A percentile compares a stretch with the other conserved stretches of the same genome.
Conservation (phyloP, 2,113 vertebrate species). For the Syngnathus typhle region DNA sequence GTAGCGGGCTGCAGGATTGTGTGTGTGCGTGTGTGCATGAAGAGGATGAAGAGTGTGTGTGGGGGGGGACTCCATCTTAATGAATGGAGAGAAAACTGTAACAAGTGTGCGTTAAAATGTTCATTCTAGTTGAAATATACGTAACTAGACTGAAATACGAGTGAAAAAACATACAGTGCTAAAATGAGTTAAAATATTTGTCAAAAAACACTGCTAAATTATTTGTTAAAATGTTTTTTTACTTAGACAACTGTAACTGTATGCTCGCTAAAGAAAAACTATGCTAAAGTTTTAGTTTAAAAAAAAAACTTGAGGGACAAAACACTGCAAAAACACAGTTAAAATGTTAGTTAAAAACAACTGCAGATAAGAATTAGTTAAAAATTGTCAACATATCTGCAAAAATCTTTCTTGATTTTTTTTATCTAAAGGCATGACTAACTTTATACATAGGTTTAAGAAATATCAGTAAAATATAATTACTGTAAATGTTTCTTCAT, state of each 20-base stretch:
- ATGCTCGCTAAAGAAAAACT: background rate
- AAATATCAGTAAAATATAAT: background rate
- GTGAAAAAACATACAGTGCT: too few species aligned
- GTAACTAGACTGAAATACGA: too few species aligned
- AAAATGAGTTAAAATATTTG: background rate
- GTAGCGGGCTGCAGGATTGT: constrained; percentile 12
- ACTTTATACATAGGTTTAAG: background rate
- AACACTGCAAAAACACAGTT: background rate
- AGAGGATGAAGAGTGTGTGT: constrained; percentile 15
- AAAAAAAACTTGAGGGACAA: background rate
- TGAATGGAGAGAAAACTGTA: background rate
- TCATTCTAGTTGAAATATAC: too few species aligned
- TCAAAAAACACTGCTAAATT: background rate
- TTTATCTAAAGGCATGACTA: background rate
- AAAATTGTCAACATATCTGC: too few species aligned
- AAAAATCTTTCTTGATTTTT: too few species aligned
- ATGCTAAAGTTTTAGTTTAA: background rate
- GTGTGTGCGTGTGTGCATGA: constrained; percentile 7
- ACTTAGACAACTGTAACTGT: background rate
- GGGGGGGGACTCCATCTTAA: constrained; percentile 36
- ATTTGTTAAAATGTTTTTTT: background rate
- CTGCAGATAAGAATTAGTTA: too few species aligned
- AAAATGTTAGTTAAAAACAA: background rate
- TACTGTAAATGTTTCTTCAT: too few species aligned
- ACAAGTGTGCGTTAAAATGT: too few species aligned